These are phyloP conservation scores for Scaptomyza polygonia DNA, from an alignment of 2,888 invertebrate species.

Conservation along the genomic window DNA sequence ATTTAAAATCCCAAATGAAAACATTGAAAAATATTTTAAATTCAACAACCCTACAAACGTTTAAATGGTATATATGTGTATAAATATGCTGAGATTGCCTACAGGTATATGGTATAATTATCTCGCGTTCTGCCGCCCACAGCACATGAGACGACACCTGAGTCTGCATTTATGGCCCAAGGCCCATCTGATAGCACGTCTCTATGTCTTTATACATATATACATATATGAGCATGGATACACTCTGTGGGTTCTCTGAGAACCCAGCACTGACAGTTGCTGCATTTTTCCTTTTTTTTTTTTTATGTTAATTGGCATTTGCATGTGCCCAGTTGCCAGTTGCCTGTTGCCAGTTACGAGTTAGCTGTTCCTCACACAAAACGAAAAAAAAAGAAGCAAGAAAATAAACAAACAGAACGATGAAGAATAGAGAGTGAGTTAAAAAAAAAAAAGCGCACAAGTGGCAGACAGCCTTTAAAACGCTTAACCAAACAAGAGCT, in stretches of 20 bases:
- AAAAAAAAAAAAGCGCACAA: conserved; percentile 26
- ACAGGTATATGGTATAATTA: conserved; percentile 49
- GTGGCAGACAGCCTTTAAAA: conserved; percentile 69
- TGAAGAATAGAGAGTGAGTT: conserved; percentile 4
- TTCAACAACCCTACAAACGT: neutral
- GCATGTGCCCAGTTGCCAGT: conserved; percentile 39
- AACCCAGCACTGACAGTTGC: conserved; percentile 33
- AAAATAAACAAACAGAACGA: neutral
- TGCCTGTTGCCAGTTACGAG: conserved; percentile 27
- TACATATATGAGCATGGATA: neutral
- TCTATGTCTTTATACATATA: conserved; percentile 1
- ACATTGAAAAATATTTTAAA: too few relatives aligned
- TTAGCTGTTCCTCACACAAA: conserved; percentile 9
- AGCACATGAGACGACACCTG: conserved; percentile 71
- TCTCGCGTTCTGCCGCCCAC: conserved; percentile 54
- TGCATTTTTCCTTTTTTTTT: conserved; percentile 38
- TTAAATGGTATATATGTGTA: neutral
- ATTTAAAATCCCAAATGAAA: too few relatives aligned
- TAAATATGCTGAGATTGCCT: conserved; percentile 20
- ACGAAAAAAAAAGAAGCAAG: neutral
- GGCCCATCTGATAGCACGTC: conserved; percentile 42
- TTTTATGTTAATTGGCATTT: conserved; percentile 80
- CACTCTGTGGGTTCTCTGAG: conserved; percentile 8
- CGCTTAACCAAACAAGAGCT: conserved; percentile 74
- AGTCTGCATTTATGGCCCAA: conserved; percentile 69